Evolutionary conservation across 2,888 invertebrate genomes (phyloP), one percentile per base, ranked within the genome.

Genomic region (Pollenia griseotomentosa): DNA sequence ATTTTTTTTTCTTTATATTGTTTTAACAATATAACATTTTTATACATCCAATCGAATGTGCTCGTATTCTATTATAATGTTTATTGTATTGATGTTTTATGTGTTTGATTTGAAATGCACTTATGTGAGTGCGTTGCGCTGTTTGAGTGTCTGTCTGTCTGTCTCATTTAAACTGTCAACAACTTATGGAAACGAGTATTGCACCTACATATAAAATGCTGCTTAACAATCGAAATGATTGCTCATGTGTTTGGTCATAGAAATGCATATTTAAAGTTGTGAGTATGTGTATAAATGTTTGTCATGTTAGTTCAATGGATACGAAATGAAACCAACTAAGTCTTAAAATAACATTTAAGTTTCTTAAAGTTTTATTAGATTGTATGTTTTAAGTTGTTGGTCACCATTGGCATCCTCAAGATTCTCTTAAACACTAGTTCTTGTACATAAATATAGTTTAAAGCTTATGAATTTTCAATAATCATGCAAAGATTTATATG

Each of bases 81-180:
- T 68, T 4, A 44, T 11, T 53, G 11, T 57, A 12, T 68, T 19
- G 10, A 33, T 16, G 40, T 16, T 11, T 59, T 12, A 23, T 42
- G 40, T 44, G 46, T 42, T 33, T 42, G 19, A 55, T 48, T 73
- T 55, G 44, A 44, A 53, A 42, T 71, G 46, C 53, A 71, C 0
- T 12, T 23, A 42, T 63, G 55, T 66, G n/a, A 61, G 14, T 75
- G 14, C 55, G 11, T 51, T 66, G 59, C 33, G 33, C 14, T 48
- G 16, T 65, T 78, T 48, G 70, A 80, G 71, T 86, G 83, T 33
- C 33, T 33, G 33, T 83, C 83, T 48, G 70, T 77, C 70, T 86
- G 83, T 77, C 83, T 83, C 73, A 81, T 78, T 73, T 68, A 78
- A 83, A 81, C 46, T 84, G 83, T 78, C 83, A 87, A 84, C 84